Evolutionary conservation across 2,797 vertebrate species (phyloP).

Genomic region (Crax fasciolata): DNA sequence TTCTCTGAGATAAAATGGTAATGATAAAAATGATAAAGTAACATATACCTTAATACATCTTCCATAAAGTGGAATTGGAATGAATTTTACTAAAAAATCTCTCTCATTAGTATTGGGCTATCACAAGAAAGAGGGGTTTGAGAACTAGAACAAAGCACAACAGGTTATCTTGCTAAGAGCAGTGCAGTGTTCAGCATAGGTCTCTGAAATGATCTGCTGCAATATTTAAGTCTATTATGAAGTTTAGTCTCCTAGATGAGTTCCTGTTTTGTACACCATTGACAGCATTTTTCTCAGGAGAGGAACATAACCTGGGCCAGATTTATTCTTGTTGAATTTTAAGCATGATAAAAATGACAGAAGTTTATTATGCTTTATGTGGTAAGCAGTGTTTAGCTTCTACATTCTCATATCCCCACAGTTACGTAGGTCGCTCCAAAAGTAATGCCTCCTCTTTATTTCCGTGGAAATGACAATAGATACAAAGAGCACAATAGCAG

Average conservation of each 20-base stretch:
- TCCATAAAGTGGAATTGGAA: not conserved
- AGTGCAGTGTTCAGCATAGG: not conserved
- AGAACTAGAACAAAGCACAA: not conserved
- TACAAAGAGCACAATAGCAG: too few species aligned
- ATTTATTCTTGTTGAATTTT: not conserved
- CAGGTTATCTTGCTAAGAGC: not conserved
- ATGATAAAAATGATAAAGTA: not conserved
- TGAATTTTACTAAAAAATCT: not conserved
- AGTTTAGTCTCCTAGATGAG: not conserved
- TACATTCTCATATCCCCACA: not conserved
- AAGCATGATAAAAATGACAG: not conserved
- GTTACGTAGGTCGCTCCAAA: not conserved
- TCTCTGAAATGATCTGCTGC: not conserved
- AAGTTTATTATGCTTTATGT: not conserved
- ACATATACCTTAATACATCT: not conserved
- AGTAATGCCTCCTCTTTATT: too few species aligned
- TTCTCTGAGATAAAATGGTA: not conserved
- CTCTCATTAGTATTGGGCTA: not conserved
- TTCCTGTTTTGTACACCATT: not conserved
- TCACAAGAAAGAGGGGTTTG: not conserved
- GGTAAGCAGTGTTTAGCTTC: not conserved
- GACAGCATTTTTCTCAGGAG: not conserved
- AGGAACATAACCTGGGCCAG: not conserved
- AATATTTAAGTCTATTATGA: not conserved
- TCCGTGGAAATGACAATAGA: too few species aligned